Evolutionary conservation across 2,113 vertebrate species (phyloP).

Genomic region (Gymnogyps californianus): DNA sequence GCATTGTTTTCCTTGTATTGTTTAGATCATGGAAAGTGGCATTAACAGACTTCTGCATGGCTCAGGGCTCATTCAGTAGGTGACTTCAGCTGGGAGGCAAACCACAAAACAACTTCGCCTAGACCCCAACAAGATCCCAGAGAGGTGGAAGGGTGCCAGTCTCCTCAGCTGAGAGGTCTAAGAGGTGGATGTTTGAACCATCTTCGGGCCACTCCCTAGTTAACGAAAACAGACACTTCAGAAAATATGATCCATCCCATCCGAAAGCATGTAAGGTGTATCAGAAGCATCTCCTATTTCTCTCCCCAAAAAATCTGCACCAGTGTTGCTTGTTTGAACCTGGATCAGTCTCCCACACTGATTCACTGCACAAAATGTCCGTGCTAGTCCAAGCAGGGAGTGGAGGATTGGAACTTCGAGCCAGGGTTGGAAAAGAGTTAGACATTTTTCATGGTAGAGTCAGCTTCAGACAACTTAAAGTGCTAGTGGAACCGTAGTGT

Average conservation of each 20-base stretch:
- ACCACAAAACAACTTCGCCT: not conserved
- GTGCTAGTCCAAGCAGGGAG: not conserved
- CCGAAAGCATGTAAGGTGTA: not conserved
- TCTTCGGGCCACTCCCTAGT: too few species aligned
- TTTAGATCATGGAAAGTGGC: not conserved
- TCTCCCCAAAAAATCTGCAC: not conserved
- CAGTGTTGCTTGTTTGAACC: not conserved
- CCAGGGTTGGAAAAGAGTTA: not conserved
- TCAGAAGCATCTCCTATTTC: not conserved
- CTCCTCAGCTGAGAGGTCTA: not conserved
- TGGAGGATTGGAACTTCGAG: not conserved
- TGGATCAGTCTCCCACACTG: not conserved
- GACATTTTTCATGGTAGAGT: not conserved
- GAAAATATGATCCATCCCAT: not conserved
- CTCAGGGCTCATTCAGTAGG: not conserved
- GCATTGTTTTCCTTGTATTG: not conserved
- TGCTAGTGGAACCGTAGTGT: not conserved
- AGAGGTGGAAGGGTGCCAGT: not conserved
- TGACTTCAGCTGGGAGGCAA: not conserved
- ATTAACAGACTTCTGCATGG: not conserved
- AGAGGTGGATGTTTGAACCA: not conserved
- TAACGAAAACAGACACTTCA: not conserved
- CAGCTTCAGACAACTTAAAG: not conserved
- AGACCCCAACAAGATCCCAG: not conserved
- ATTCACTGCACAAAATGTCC: not conserved